Evolutionary conservation across 2,888 invertebrate species (phyloP), one percentile per base, ranked within the genome.

Genomic region (Volucella inanis): DNA sequence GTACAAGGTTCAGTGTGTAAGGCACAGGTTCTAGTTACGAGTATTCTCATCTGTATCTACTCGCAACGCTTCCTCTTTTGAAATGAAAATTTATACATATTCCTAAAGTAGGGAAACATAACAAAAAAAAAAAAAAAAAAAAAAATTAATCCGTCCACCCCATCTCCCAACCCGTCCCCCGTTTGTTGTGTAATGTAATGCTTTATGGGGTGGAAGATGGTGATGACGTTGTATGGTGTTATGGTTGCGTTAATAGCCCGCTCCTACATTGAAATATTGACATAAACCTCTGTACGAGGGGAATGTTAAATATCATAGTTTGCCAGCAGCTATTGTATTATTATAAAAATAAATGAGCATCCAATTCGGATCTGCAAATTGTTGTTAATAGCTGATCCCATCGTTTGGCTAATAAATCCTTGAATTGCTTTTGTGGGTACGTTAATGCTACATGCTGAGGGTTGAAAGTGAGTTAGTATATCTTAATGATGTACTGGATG

Each of bases 1-100:
- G 49, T 71, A 65, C 65, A 80, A 45, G 54, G 31, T 64, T 64
- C 12, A 11, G 22, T 38, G 68, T 74, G 22, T 41, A 15, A 52
- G 57, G 12, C 39, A 12, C n/a, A 22, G 57, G n/a, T 76, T 49
- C 31, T 15, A 50, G 59, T 43, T 22, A 22, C 18, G 2, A 22
- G 54, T 52, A 45, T 15, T 47, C 54, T 68, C 39, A 39, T 61
- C 55, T 72, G 45, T 49, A 38, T 49, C 18, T 55, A 38, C 45
- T 49, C 70, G 43, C 68, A 54, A 49, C 61, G 61, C 31, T 50
- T 43, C 64, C 38, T 72, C 72, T 43, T 79, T 74, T 47, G 31
- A 68, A 79, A 83, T 83, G 79, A 79, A 79, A 83, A 70, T 71
- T 75, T 80, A 84, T n/a, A n/a, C n/a, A n/a, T 80, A 76, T 71